phyloP scores from a whole-genome alignment of 2,113 vertebrate species.

The Mustela nigripes region DNA sequence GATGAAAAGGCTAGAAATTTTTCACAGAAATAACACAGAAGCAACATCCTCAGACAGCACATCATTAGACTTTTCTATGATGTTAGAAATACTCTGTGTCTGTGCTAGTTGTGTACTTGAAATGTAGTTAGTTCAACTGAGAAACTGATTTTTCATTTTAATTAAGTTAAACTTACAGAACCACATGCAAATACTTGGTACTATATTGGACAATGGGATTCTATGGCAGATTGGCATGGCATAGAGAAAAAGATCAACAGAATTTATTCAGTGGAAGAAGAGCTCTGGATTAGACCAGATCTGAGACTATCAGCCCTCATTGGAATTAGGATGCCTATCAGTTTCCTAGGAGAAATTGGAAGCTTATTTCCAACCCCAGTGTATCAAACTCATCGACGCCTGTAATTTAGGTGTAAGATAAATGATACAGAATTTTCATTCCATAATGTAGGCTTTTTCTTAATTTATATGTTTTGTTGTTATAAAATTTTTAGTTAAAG shows the following conservation, averaged over 20 bases:
- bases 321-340: not conserved
- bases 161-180: not conserved
- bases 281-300: not conserved
- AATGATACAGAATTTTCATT: not conserved
- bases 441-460: not conserved
- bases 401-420: not conserved
- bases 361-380: not conserved
- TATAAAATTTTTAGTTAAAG: not conserved
- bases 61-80: not conserved
- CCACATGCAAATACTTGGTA: not conserved
- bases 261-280: not conserved
- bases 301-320: not conserved
- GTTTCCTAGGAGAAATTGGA: conserved; percentile 8
- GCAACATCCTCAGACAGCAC: not conserved
- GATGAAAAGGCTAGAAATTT: not conserved
- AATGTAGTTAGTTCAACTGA: not conserved
- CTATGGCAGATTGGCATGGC: not conserved
- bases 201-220: not conserved
- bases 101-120: not conserved
- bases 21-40: not conserved
- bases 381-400: not conserved
- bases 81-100: not conserved
- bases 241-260: not conserved
- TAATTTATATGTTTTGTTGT: not conserved
- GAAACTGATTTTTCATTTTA: not conserved